Percentiles rank a stretch among this genome's conserved stretches.
Conservation (phyloP, 1,140 invertebrate species). For the Drosophila kohkoa region DNA sequence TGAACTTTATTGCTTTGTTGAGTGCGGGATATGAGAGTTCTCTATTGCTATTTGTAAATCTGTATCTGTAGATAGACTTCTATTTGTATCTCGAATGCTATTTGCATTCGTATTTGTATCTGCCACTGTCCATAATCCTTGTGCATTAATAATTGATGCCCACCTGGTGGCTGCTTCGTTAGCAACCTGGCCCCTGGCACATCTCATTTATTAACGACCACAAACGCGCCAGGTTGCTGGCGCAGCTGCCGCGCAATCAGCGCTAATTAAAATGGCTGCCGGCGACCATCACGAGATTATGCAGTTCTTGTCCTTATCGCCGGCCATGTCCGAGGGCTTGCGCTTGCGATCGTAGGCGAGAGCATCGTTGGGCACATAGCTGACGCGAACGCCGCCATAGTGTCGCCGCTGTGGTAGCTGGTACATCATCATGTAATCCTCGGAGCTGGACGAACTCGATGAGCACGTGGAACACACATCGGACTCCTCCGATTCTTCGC, state of each 20-base stretch:
- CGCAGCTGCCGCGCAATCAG: conserved; percentile 30
- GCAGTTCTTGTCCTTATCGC: conserved; percentile 88
- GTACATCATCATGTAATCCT: conserved; percentile 93
- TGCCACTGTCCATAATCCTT: background rate
- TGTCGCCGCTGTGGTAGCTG: conserved; percentile 91
- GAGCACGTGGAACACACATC: conserved; percentile 95
- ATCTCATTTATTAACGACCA: conserved; percentile 38
- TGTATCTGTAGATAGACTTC: conserved; percentile 4
- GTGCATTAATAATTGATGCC: conserved; percentile 39
- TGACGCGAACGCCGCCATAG: conserved; percentile 94
- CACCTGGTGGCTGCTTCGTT: conserved; percentile 47
- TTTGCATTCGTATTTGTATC: background rate
- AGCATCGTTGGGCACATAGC: conserved; percentile 95
- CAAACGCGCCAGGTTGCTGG: background rate
- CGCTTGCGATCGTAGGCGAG: conserved; percentile 91
- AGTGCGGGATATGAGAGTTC: conserved; percentile 56
- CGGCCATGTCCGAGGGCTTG: conserved; percentile 84
- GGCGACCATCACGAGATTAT: conserved; percentile 88
- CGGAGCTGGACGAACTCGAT: conserved; percentile 89
- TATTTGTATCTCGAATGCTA: background rate
- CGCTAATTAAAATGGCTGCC: conserved; percentile 61
- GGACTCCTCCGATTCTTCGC: conserved; percentile 87
- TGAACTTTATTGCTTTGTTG: conserved; percentile 77
- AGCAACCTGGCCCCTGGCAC: conserved; percentile 20
- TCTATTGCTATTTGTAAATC: conserved; percentile 9